These are phyloP conservation scores for Coracopsis vasa DNA, from an alignment of 2,113 vertebrate species.

Conservation along the genomic window DNA sequence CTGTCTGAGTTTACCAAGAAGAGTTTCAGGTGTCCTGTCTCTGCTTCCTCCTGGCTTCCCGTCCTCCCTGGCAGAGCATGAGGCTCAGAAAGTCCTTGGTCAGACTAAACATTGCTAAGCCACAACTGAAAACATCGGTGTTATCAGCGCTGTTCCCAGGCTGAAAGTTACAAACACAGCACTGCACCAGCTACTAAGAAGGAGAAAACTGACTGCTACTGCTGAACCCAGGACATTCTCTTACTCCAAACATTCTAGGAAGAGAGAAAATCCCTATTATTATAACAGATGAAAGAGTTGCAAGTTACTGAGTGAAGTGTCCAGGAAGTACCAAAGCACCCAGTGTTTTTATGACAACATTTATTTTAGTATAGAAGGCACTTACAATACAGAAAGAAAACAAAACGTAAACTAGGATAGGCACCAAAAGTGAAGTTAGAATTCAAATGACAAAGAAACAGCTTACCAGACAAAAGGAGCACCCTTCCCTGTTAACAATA, in stretches of 20 bases:
- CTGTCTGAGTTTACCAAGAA: not conserved
- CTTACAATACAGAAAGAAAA: constrained; percentile 85
- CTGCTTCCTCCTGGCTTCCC: too few relatives aligned
- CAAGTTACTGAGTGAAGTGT: not conserved
- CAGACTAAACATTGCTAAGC: too few relatives aligned
- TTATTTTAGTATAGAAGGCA: constrained; percentile 92
- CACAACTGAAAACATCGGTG: too few relatives aligned
- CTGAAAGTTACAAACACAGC: too few relatives aligned
- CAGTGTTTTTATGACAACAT: constrained; percentile 80
- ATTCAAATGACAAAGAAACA: constrained; percentile 68
- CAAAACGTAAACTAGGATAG: not conserved
- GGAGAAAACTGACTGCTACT: too few relatives aligned
- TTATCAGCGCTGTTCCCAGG: too few relatives aligned
- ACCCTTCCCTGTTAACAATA: constrained; percentile 76
- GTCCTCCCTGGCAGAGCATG: too few relatives aligned
- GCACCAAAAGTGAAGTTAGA: constrained; percentile 69
- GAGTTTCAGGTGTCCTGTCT: too few relatives aligned
- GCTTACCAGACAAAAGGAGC: constrained; percentile 65
- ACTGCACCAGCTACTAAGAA: too few relatives aligned
- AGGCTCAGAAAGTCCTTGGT: too few relatives aligned
- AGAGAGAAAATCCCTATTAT: not conserved
- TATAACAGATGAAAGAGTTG: not conserved
- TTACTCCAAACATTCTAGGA: not conserved
- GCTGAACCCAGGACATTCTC: too few relatives aligned
- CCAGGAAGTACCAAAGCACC: not conserved